These are phyloP conservation scores for Alentia gelatinosa DNA, from an alignment of 2,888 invertebrate species.

Conservation along the genomic window DNA sequence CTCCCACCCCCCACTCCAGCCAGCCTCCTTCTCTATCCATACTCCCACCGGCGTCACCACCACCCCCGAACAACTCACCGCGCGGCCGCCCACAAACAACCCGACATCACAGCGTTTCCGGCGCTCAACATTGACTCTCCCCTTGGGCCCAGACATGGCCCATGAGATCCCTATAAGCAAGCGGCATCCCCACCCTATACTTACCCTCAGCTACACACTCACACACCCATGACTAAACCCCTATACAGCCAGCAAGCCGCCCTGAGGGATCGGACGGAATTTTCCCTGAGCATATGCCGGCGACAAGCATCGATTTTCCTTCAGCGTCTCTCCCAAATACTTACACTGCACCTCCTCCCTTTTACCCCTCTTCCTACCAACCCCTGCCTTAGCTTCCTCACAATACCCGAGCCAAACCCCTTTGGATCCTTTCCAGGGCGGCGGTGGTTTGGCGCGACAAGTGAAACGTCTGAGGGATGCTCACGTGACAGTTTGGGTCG, in stretches of 20 bases:
- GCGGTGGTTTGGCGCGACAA: background rate
- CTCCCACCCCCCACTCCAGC: background rate
- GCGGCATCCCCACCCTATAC: background rate
- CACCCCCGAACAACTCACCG: background rate
- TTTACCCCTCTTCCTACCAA: background rate
- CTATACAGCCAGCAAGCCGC: background rate
- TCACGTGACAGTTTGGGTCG: background rate
- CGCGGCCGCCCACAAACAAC: background rate
- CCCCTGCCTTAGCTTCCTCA: background rate
- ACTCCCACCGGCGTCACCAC: background rate
- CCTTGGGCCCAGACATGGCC: background rate
- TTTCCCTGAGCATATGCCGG: background rate
- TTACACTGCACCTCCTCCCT: background rate
- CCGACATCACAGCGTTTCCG: background rate
- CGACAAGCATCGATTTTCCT: constrained; percentile 1
- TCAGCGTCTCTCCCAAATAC: constrained; percentile 1
- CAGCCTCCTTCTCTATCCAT: background rate
- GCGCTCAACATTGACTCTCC: background rate
- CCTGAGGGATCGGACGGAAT: background rate
- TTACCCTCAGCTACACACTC: background rate
- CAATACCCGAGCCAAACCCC: too few relatives aligned
- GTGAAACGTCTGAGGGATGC: background rate
- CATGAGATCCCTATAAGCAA: background rate
- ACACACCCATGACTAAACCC: background rate
- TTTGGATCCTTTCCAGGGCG: background rate